Evolutionary conservation across 2,888 invertebrate species (phyloP).

Genomic region (Synergus japonicus): DNA sequence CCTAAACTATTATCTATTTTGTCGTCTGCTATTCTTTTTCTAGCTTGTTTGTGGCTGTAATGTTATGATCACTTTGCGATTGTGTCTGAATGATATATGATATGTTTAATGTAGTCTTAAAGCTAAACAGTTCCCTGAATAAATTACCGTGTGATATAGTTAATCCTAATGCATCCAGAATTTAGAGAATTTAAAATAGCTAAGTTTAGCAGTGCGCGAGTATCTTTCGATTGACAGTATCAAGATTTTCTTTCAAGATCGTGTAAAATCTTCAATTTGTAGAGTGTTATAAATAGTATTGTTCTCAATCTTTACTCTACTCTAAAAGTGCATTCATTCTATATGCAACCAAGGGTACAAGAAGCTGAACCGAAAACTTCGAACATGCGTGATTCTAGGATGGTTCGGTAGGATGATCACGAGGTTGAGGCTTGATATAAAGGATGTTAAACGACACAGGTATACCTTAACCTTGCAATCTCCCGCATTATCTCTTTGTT

Average conservation of each 20-base stretch:
- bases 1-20: not conserved
- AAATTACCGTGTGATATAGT: not conserved
- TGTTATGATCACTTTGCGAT: not conserved
- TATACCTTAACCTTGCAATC: conserved; percentile 90
- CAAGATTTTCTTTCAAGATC: conserved; percentile 12
- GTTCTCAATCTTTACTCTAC: not conserved
- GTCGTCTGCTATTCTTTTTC: conserved; percentile 13
- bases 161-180: not conserved
- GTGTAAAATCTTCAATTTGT: conserved; percentile 51
- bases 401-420: conserved; percentile 74
- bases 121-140: too few relatives aligned
- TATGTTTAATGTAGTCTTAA: not conserved
- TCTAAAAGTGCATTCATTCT: conserved; percentile 49
- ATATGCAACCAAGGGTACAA: conserved; percentile 68
- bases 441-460: conserved; percentile 76
- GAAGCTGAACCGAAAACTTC: conserved; percentile 69
- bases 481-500: conserved; percentile 98
- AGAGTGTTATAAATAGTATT: not conserved
- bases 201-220: not conserved
- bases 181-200: not conserved
- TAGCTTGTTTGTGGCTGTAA: not conserved
- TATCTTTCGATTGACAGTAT: not conserved
- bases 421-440: conserved; percentile 74
- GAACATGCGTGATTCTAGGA: conserved; percentile 76
- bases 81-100: conserved; percentile 17